Evolutionary conservation across 1,140 invertebrate genomes (phyloP).

Genomic region (Calephelis virginiensis): DNA sequence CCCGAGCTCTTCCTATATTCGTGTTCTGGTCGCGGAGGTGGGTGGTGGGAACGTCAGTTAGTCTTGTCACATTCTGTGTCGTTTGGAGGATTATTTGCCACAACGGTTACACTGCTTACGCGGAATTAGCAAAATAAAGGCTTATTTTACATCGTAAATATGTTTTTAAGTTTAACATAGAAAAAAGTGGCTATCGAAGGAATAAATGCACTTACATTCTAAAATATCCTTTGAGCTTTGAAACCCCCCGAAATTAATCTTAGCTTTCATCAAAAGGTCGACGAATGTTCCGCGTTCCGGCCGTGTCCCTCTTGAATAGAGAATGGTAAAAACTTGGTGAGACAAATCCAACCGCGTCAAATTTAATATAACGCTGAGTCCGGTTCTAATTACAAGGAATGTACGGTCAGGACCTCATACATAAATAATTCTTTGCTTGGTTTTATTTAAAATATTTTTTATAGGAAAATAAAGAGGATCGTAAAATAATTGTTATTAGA

Average conservation of each 20-base stretch:
- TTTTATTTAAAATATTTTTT: background rate
- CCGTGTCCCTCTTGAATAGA: constrained; percentile 49
- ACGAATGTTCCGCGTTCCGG: constrained; percentile 62
- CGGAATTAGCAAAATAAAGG: no score
- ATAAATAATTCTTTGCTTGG: constrained; percentile 2
- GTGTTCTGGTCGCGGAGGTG: no score
- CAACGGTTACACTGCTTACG: no score
- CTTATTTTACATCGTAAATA: no score
- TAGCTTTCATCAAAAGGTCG: constrained; percentile 69
- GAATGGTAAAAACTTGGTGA: constrained; percentile 34
- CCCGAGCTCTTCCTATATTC: no score
- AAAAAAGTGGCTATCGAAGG: constrained; percentile 42
- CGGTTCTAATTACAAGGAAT: constrained; percentile 52
- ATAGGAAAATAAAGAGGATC: background rate
- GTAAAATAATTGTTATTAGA: no score
- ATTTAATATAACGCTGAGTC: constrained; percentile 51
- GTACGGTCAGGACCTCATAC: constrained; percentile 24
- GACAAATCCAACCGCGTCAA: constrained; percentile 59
- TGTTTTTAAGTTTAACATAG: no score
- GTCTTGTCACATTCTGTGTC: no score
- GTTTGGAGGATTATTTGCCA: no score
- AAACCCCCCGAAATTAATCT: constrained; percentile 71
- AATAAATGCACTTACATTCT: constrained; percentile 73
- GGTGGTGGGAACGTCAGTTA: no score
- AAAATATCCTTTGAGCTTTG: constrained; percentile 70